Conservation (phyloP, 2,888 invertebrate species). For the Cheilosia soror region DNA sequence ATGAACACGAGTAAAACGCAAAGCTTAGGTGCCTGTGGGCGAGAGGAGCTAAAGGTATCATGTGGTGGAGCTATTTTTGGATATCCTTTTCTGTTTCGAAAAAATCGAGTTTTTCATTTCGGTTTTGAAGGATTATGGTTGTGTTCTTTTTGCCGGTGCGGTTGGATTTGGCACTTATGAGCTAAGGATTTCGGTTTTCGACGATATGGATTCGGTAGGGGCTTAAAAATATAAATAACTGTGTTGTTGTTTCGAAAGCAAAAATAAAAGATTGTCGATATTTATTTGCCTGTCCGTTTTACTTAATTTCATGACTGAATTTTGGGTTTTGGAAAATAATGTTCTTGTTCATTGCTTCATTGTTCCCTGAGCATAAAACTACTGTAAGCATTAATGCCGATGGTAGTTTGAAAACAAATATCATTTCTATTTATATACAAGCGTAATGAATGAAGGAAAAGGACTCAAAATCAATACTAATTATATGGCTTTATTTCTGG, state of each 20-base stretch:
- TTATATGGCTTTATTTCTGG: not conserved
- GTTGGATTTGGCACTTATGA: slow-evolving; percentile 19
- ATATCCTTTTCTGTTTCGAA: slow-evolving; percentile 3
- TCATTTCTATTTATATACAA: not conserved
- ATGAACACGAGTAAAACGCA: slow-evolving; percentile 66
- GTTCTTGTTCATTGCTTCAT: too few relatives aligned
- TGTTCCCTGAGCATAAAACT: too few relatives aligned
- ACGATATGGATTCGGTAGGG: not conserved
- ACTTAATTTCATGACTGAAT: too few relatives aligned
- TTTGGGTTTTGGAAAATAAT: too few relatives aligned
- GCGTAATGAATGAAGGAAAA: not conserved
- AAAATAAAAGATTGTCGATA: too few relatives aligned
- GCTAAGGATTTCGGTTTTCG: slow-evolving; percentile 24
- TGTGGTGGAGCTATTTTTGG: slow-evolving; percentile 34
- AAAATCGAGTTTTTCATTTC: not conserved
- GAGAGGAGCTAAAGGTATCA: slow-evolving; percentile 7
- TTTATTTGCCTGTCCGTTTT: too few relatives aligned
- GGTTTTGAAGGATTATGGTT: slow-evolving; percentile 27
- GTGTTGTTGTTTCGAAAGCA: too few relatives aligned
- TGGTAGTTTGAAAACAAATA: too few relatives aligned
- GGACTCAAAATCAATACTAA: not conserved
- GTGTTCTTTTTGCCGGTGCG: slow-evolving; percentile 33
- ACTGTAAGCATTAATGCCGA: too few relatives aligned
- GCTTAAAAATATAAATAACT: not conserved
- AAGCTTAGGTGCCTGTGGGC: slow-evolving; percentile 41